phyloP scores from a whole-genome alignment of 1,140 invertebrate species.

The Sitodiplosis mosellana region DNA sequence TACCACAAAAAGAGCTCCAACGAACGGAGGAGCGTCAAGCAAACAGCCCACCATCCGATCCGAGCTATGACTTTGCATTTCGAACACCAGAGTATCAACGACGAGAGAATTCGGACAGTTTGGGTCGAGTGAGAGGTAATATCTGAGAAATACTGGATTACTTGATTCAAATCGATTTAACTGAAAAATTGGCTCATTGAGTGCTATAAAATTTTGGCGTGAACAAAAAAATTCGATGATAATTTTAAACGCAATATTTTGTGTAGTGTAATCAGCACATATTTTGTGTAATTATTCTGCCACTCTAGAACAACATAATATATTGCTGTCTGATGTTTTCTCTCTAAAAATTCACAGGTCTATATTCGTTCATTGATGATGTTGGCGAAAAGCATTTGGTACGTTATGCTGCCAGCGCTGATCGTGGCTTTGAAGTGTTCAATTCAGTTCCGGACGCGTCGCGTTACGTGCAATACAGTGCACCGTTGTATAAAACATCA shows the following conservation, averaged over 20 bases:
- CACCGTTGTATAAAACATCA: constrained; percentile 18
- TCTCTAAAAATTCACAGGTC: constrained; percentile 19
- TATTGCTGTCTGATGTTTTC: background rate
- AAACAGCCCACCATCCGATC: constrained; percentile 41
- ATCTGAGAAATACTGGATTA: no score
- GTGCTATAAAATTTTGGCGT: no score
- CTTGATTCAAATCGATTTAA: no score
- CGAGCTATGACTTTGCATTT: constrained; percentile 45
- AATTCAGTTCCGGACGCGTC: constrained; percentile 43
- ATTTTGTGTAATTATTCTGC: no score
- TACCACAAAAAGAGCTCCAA: no score
- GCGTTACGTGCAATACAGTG: constrained; percentile 15
- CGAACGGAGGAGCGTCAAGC: no score
- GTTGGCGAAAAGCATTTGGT: constrained; percentile 50
- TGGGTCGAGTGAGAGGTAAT: constrained; percentile 34
- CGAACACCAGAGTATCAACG: constrained; percentile 42
- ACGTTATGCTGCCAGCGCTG: constrained; percentile 46
- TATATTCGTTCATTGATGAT: constrained; percentile 48
- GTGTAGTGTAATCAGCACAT: no score
- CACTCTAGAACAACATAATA: background rate
- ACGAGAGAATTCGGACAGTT: constrained; percentile 39
- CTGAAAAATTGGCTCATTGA: no score
- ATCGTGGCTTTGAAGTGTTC: constrained; percentile 50
- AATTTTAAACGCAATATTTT: no score
- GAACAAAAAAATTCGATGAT: no score